phyloP scores from a whole-genome alignment of 2,113 vertebrate species.

The Trochalopteron elliotii region DNA sequence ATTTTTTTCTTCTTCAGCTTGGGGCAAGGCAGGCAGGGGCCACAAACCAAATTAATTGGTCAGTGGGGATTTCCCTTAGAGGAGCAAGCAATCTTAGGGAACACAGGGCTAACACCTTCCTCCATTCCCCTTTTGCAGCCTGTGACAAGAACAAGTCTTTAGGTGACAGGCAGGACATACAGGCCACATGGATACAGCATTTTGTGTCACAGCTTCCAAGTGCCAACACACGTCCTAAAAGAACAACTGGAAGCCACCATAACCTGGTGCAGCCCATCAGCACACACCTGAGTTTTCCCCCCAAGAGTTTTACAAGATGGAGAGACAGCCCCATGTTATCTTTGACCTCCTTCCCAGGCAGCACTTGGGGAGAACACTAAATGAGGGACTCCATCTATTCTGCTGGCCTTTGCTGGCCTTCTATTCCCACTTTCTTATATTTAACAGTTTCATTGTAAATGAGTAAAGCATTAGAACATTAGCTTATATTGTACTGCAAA shows the following conservation, averaged over 20 bases:
- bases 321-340: background rate
- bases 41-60: background rate
- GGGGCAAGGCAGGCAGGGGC: background rate
- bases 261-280: background rate
- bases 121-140: background rate
- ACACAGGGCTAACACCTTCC: background rate
- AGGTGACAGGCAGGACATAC: background rate
- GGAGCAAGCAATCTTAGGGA: background rate
- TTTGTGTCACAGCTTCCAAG: background rate
- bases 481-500: slow-evolving; percentile 45
- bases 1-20: background rate
- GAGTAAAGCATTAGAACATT: slow-evolving; percentile 37
- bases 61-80: background rate
- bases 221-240: background rate
- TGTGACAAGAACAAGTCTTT: background rate
- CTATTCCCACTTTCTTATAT: slow-evolving; percentile 20
- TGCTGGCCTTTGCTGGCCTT: background rate
- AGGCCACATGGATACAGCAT: rapidly evolving
- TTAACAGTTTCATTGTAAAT: slow-evolving; percentile 15
- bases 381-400: background rate
- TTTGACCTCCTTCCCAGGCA: background rate
- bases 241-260: background rate
- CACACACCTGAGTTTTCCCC: background rate
- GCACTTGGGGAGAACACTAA: background rate
- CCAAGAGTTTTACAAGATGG: background rate